These are phyloP conservation scores for Drosophila stalkeri DNA, from an alignment of 2,888 invertebrate species.

Conservation along the genomic window DNA sequence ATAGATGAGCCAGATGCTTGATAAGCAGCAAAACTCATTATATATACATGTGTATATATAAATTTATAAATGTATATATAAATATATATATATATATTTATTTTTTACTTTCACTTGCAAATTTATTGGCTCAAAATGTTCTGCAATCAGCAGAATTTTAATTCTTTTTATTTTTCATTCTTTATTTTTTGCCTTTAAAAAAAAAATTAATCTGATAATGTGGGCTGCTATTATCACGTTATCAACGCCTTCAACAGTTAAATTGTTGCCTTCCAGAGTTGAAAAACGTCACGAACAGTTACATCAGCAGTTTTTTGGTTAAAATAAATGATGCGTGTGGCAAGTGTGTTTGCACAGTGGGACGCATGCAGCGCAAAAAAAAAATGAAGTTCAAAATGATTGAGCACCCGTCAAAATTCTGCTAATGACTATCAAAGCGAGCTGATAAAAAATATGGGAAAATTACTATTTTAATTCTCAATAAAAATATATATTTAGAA, in stretches of 20 bases:
- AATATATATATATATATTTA: background rate
- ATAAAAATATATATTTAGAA: background rate
- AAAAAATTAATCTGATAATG: conserved; percentile 45
- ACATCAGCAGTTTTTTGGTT: conserved; percentile 47
- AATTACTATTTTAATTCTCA: background rate
- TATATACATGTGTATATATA: background rate
- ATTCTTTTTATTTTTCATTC: background rate
- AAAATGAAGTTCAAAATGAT: conserved; percentile 2
- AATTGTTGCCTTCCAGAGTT: conserved; percentile 17
- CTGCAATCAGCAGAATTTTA: conserved; percentile 40
- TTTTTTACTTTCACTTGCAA: conserved; percentile 50
- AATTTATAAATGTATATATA: conserved; percentile 9
- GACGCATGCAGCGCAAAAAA: background rate
- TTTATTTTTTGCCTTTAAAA: background rate
- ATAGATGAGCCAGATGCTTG: conserved; percentile 32
- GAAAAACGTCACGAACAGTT: conserved; percentile 56
- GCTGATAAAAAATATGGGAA: background rate
- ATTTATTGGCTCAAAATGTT: conserved; percentile 17
- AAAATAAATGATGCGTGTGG: conserved; percentile 48
- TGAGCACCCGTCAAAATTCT: background rate
- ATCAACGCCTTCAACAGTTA: conserved; percentile 39
- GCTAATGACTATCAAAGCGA: conserved; percentile 1
- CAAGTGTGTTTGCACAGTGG: conserved; percentile 52
- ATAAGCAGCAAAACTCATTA: conserved; percentile 27
- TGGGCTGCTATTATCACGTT: conserved; percentile 55